phyloP scores from a whole-genome alignment of 2,888 invertebrate species.

The Brenthis hecate region DNA sequence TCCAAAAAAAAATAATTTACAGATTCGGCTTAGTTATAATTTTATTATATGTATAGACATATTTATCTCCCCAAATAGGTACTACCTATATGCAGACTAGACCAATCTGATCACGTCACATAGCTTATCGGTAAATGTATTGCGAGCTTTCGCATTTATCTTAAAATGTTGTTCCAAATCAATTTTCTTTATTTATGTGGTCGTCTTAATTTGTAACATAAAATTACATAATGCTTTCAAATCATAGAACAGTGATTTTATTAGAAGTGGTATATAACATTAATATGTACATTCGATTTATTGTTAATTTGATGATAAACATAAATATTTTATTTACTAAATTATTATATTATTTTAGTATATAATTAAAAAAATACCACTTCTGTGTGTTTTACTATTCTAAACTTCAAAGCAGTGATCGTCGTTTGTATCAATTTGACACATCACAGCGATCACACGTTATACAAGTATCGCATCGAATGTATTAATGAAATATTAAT shows the following conservation, averaged over 20 bases:
- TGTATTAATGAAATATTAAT: slow-evolving; percentile 54
- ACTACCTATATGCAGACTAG: background rate
- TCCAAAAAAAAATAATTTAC: too few relatives aligned
- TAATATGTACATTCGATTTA: too few relatives aligned
- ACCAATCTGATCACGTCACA: slow-evolving; percentile 18
- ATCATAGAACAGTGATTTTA: slow-evolving; percentile 1
- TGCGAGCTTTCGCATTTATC: slow-evolving; percentile 20
- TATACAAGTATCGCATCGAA: slow-evolving; percentile 45
- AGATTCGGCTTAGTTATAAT: too few relatives aligned
- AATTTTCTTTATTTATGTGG: slow-evolving; percentile 20
- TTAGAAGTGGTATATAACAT: background rate
- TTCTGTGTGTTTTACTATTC: background rate
- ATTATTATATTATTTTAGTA: background rate
- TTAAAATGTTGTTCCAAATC: slow-evolving; percentile 18
- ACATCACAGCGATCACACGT: slow-evolving; percentile 56
- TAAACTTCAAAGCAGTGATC: slow-evolving; percentile 8
- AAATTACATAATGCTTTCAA: slow-evolving; percentile 1
- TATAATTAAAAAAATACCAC: background rate
- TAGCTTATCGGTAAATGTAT: slow-evolving; percentile 19
- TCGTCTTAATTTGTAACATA: slow-evolving; percentile 17
- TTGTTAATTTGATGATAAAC: too few relatives aligned
- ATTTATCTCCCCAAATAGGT: slow-evolving; percentile 13
- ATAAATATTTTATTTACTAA: too few relatives aligned
- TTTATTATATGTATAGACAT: background rate
- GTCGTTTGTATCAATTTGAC: slow-evolving; percentile 64